phyloP scores from a whole-genome alignment of 2,888 invertebrate genomes.

The Agrypnus murinus region DNA sequence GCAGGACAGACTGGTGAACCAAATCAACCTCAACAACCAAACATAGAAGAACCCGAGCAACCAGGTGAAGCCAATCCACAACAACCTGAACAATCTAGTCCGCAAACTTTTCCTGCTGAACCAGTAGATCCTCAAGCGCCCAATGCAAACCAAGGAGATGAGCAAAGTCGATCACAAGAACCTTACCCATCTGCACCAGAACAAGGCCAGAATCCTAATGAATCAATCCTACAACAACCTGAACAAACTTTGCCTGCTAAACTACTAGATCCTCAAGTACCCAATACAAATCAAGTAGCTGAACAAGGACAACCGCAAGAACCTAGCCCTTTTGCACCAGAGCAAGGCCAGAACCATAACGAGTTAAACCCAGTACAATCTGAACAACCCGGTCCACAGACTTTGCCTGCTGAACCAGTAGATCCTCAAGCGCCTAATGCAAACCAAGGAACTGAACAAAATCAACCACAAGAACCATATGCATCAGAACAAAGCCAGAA shows the following conservation, averaged over 20 bases:
- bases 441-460: too few relatives aligned
- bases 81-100: background rate
- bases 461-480: too few relatives aligned
- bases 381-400: too few relatives aligned
- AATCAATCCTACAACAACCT: background rate
- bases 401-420: too few relatives aligned
- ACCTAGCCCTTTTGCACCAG: background rate
- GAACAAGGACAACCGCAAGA: background rate
- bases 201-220: background rate
- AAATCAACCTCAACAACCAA: background rate
- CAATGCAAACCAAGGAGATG: background rate
- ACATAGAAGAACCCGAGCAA: background rate
- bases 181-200: slow-evolving; percentile 8
- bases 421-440: too few relatives aligned
- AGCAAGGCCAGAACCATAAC: too few relatives aligned
- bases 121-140: background rate
- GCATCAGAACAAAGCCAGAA: background rate
- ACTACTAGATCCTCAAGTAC: background rate
- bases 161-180: background rate
- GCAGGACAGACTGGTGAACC: too few relatives aligned
- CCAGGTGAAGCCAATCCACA: background rate
- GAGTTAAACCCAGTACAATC: too few relatives aligned
- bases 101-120: background rate
- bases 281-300: background rate
- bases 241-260: background rate